phyloP scores from a whole-genome alignment of 2,888 invertebrate species.

The Caenorhabditis wallacei region DNA sequence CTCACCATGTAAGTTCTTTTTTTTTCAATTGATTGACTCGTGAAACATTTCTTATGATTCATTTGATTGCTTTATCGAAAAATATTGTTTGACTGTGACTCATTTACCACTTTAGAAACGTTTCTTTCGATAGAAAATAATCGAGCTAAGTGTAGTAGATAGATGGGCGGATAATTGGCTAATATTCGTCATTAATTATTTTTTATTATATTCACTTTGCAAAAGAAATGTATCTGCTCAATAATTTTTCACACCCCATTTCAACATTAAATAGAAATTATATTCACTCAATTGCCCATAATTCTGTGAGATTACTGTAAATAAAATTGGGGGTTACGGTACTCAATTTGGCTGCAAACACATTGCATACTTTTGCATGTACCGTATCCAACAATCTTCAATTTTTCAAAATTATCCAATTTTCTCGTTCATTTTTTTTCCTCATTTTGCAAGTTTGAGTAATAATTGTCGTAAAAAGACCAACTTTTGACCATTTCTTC shows the following conservation, averaged over 20 bases:
- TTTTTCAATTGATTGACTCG: not conserved
- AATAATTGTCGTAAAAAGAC: constrained; percentile 43
- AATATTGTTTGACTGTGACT: constrained; percentile 37
- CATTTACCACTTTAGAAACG: constrained; percentile 21
- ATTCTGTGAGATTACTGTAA: no score
- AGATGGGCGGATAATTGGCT: constrained; percentile 8
- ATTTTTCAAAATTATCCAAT: not conserved
- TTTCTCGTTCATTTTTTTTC: constrained; percentile 5
- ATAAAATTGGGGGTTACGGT: no score
- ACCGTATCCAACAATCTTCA: no score
- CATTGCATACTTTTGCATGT: not conserved
- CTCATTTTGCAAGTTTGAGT: constrained; percentile 8
- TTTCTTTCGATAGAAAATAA: not conserved
- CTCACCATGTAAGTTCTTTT: constrained; percentile 57
- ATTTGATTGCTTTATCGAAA: constrained; percentile 27
- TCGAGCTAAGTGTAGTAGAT: not conserved
- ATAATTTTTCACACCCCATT: no score
- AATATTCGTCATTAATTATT: no score
- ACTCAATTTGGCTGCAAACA: no score
- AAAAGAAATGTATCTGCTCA: no score
- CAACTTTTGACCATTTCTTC: constrained; percentile 51
- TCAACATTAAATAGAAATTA: no score
- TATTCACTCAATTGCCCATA: no score
- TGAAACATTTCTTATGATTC: constrained; percentile 20
- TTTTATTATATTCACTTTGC: no score